These are phyloP conservation scores for Diorhabda carinulata DNA, from an alignment of 1,140 invertebrate genomes.

Conservation along the genomic window DNA sequence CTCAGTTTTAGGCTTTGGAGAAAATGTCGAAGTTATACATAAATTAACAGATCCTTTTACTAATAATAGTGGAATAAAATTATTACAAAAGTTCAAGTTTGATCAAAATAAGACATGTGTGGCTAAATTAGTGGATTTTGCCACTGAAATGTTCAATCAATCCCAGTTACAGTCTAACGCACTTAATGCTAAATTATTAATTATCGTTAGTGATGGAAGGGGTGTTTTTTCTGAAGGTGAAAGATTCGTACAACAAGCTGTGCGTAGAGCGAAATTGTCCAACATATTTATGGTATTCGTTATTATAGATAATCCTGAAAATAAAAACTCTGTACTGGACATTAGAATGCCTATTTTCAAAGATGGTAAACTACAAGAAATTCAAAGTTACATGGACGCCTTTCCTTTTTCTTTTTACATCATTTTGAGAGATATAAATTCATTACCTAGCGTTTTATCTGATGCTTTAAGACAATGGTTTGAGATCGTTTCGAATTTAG, in stretches of 20 bases:
- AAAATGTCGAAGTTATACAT: conserved; percentile 77
- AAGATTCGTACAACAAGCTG: conserved; percentile 69
- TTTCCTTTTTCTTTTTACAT: conserved; percentile 99
- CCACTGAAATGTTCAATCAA: conserved; percentile 64
- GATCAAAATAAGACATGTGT: conserved; percentile 78
- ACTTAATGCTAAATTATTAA: conserved; percentile 75
- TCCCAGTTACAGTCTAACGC: conserved; percentile 27
- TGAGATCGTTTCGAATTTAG: conserved; percentile 79
- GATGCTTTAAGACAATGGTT: conserved; percentile 98
- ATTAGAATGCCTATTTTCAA: conserved; percentile 75
- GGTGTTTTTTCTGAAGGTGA: conserved; percentile 89
- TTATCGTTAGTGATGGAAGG: conserved; percentile 93
- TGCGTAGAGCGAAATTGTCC: conserved; percentile 72
- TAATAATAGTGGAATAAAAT: conserved; percentile 72
- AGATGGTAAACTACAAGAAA: conserved; percentile 57
- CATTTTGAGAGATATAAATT: conserved; percentile 83
- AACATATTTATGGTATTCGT: conserved; percentile 93
- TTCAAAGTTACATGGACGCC: conserved; percentile 81
- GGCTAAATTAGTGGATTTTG: conserved; percentile 73
- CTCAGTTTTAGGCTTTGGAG: conserved; percentile 89
- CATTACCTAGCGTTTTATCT: conserved; percentile 83
- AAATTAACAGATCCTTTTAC: conserved; percentile 82
- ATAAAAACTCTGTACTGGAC: conserved; percentile 91
- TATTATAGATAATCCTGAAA: conserved; percentile 89
- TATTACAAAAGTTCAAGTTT: conserved; percentile 76